These are phyloP conservation scores for Cottus gobio DNA, from an alignment of 2,113 vertebrate species.

Conservation along the genomic window DNA sequence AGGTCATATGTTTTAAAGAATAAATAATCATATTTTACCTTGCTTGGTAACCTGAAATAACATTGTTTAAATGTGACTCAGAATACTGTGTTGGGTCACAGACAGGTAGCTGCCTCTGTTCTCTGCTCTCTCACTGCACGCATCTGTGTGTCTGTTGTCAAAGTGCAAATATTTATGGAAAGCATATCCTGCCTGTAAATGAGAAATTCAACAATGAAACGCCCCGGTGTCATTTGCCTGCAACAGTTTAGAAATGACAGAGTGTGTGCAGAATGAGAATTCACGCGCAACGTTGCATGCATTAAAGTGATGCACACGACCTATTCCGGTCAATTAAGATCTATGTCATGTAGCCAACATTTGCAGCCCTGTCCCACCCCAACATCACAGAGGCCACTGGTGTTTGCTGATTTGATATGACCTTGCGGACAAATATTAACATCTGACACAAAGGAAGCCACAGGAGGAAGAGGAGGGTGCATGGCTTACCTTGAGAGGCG, in stretches of 20 bases:
- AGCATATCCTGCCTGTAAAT: slow-evolving; percentile 39
- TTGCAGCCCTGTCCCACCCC: slow-evolving; percentile 46
- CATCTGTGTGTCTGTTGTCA: slow-evolving; percentile 64
- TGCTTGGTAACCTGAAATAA: background rate
- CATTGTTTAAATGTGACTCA: background rate
- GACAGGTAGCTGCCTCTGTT: slow-evolving; percentile 48
- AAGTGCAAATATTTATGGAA: slow-evolving; percentile 67
- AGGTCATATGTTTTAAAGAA: background rate
- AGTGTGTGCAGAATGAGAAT: slow-evolving; percentile 29
- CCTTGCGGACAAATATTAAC: slow-evolving; percentile 74
- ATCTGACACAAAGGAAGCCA: slow-evolving; percentile 26
- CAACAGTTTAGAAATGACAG: slow-evolving; percentile 47
- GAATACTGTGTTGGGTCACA: slow-evolving; percentile 34
- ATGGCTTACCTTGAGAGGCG: slow-evolving; percentile 67
- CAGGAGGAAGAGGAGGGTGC: slow-evolving; percentile 3
- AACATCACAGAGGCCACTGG: slow-evolving; percentile 36
- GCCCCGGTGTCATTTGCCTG: slow-evolving; percentile 9
- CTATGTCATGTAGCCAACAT: slow-evolving; percentile 30
- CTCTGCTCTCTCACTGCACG: slow-evolving; percentile 39
- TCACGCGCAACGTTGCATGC: slow-evolving; percentile 23
- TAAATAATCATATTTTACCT: background rate
- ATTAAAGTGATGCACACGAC: slow-evolving; percentile 44
- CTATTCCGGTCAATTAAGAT: slow-evolving; percentile 53
- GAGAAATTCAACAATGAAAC: slow-evolving; percentile 33
- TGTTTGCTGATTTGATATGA: slow-evolving; percentile 66